Base-by-base conservation (phyloP, 2,113 vertebrate species). In the Lamprotornis superbus region DNA sequence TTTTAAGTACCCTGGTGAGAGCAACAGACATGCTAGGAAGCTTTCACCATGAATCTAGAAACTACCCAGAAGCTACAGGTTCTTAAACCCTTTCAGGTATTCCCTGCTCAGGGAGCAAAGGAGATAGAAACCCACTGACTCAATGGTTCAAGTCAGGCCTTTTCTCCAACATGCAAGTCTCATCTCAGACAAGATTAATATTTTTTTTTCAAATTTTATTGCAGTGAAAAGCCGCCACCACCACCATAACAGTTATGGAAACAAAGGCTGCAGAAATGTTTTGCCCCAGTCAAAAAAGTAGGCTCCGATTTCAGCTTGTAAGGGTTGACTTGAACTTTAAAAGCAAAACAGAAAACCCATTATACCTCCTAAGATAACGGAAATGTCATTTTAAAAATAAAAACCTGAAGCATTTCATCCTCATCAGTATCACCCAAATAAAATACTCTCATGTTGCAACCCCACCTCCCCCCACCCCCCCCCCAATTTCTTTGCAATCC, bases 351-450 rank as follows among this genome's bases (percentile, higher is more conserved):
- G 49, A 73, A 92, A 94, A 33, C 3, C 22, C 25, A 69, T 0
- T 2, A 1, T 63, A 70, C 35, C 11, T 76, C 76, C 57, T 63
- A 67, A 70, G 24, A 28, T n/a, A 65, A 75, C 46, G 25, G 44
- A 79, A 87, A 76, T 77, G n/a, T 65, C 12, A 69, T 57, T 91
- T 65, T 53, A 78, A 60, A 84, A 78, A 74, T 37, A 84, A 89
- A 87, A 87, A 49, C 19, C 31, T 22, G 55, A 56, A 81, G 24
- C 20, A 61, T 61, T 70, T 81, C 5, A n/a, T 65, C 12, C 35
- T 83, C 55, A 61, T 60, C 49, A 19, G 17, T 37, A 42, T 79
- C 24, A 65, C 18, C 21, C 37, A 61, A 39, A 55, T 28, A 46
- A 71, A 75, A 59, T 35, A 69, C 2, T 55, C 18, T 30, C 57